Evolutionary conservation across 2,113 vertebrate genomes (phyloP).

Genomic region (Bubalus kerabau): DNA sequence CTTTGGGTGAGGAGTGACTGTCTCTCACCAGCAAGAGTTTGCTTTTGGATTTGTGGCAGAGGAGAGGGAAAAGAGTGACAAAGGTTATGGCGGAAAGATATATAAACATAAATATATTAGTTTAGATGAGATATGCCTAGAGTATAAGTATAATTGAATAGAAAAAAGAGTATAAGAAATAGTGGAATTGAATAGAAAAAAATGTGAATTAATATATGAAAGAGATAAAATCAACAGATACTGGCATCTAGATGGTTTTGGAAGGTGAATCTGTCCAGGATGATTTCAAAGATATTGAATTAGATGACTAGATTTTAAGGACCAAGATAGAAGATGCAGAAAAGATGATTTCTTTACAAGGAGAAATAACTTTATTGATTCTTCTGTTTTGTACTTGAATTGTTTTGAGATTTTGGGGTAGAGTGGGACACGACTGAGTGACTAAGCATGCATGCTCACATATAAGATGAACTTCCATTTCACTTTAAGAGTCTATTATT

Average conservation of each 20-base stretch:
- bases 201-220: not conserved
- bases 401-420: not conserved
- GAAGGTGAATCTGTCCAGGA: not conserved
- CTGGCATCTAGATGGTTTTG: not conserved
- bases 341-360: not conserved
- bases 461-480: not conserved
- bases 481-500: not conserved
- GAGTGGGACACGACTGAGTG: not conserved
- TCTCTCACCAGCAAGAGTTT: not conserved
- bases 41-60: not conserved
- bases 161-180: not conserved
- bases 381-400: not conserved
- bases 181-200: not conserved
- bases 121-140: not conserved
- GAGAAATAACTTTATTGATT: not conserved
- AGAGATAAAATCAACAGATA: not conserved
- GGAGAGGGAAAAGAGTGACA: not conserved
- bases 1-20: accelerated
- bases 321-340: not conserved
- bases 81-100: not conserved
- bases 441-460: not conserved
- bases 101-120: not conserved
- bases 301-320: not conserved
- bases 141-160: not conserved
- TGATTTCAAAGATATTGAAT: conserved; percentile 3